Conservation (phyloP, 1,140 invertebrate genomes). For the Brachionus manjavacas region DNA sequence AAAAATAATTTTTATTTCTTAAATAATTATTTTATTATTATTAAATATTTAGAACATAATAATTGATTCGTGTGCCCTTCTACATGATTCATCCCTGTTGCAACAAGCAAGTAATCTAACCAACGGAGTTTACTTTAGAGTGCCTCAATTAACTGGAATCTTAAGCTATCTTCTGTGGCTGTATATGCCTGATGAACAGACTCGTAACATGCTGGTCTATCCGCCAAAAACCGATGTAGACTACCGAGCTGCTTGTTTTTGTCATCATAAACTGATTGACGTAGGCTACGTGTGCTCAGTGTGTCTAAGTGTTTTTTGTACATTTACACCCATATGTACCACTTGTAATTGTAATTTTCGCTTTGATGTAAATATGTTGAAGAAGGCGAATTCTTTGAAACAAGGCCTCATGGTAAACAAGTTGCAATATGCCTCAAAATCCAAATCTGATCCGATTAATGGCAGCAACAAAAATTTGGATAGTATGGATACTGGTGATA, state of each 20-base stretch:
- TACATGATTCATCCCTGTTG: slow-evolving; percentile 79
- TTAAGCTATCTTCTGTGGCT: slow-evolving; percentile 92
- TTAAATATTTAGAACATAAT: slow-evolving; percentile 67
- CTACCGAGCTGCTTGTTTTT: slow-evolving; percentile 93
- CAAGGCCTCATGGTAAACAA: slow-evolving; percentile 22
- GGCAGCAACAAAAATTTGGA: neutral
- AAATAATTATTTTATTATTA: slow-evolving; percentile 42
- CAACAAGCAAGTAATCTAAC: slow-evolving; percentile 87
- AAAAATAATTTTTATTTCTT: slow-evolving; percentile 43
- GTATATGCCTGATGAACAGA: slow-evolving; percentile 76
- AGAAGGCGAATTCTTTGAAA: slow-evolving; percentile 28
- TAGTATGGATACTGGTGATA: neutral
- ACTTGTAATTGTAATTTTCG: slow-evolving; percentile 64
- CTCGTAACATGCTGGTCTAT: slow-evolving; percentile 75
- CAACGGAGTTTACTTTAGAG: slow-evolving; percentile 71
- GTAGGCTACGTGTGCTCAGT: slow-evolving; percentile 95
- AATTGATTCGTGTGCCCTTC: slow-evolving; percentile 86
- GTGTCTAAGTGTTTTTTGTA: slow-evolving; percentile 90
- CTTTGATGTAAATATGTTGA: slow-evolving; percentile 33
- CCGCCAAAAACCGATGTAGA: slow-evolving; percentile 85
- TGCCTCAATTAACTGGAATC: slow-evolving; percentile 60
- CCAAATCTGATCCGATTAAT: neutral
- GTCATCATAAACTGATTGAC: slow-evolving; percentile 89
- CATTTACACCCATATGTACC: slow-evolving; percentile 91
- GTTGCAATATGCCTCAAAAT: neutral